Evolutionary conservation across 2,797 vertebrate genomes (phyloP).

Genomic region (Lagocephalus sceleratus): DNA sequence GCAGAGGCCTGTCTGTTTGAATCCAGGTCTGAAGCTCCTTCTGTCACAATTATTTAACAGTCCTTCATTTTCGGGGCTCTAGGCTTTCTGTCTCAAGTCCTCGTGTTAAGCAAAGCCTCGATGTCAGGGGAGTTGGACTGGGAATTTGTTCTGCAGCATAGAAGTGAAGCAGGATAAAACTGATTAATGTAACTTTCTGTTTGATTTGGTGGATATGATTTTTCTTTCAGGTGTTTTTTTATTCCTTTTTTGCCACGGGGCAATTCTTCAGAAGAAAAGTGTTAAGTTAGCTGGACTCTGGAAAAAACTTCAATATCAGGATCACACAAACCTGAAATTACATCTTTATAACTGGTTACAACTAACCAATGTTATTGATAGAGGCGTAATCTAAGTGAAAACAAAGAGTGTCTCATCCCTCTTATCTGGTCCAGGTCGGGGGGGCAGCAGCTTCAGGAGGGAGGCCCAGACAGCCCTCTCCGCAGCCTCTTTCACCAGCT

Average conservation of each 20-base stretch:
- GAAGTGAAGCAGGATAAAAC: slow-evolving; percentile 39
- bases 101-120: slow-evolving; percentile 53
- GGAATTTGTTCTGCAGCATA: slow-evolving; percentile 46
- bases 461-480: too few species aligned
- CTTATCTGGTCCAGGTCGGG: too few species aligned
- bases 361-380: too few species aligned
- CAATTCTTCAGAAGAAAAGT: neutral
- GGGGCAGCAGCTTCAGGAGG: too few species aligned
- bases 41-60: slow-evolving; percentile 64
- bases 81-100: slow-evolving; percentile 57
- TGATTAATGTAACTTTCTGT: slow-evolving; percentile 50
- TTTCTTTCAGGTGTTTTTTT: neutral
- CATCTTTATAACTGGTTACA: too few species aligned
- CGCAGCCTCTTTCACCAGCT: too few species aligned
- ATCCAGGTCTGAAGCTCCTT: slow-evolving; percentile 46
- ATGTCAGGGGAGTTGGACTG: slow-evolving; percentile 48
- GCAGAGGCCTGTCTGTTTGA: slow-evolving; percentile 47
- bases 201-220: slow-evolving; percentile 32
- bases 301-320: too few species aligned
- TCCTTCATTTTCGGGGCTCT: slow-evolving; percentile 53
- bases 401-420: too few species aligned
- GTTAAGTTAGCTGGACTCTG: too few species aligned
- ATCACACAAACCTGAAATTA: too few species aligned
- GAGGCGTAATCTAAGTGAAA: too few species aligned
- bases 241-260: neutral